phyloP scores from a whole-genome alignment of 2,797 vertebrate genomes.

The Pteropus rufus region DNA sequence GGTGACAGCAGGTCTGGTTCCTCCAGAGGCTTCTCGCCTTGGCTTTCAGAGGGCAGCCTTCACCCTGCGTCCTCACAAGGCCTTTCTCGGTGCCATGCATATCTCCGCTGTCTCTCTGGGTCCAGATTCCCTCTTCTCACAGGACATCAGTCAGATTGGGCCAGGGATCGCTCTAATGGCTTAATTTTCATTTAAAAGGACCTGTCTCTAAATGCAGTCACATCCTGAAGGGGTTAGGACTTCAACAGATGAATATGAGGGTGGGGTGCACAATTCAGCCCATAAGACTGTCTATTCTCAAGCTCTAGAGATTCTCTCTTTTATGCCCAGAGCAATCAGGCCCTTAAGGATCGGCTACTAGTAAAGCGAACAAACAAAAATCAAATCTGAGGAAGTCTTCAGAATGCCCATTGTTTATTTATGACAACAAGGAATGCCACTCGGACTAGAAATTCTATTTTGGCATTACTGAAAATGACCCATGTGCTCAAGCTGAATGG shows the following conservation, averaged over 20 bases:
- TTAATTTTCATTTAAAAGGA: neutral
- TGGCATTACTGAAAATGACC: neutral
- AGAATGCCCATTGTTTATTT: neutral
- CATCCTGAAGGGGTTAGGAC: neutral
- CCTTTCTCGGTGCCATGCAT: neutral
- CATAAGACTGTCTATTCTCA: neutral
- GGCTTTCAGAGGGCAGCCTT: neutral
- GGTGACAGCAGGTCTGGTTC: neutral
- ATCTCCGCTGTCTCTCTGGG: neutral
- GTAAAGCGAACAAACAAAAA: neutral
- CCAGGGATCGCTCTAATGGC: neutral
- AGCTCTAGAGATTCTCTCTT: neutral
- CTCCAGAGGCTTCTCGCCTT: neutral
- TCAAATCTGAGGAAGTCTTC: neutral
- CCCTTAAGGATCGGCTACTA: neutral
- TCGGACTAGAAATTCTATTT: neutral
- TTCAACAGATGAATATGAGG: neutral
- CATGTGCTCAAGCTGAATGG: too few relatives aligned
- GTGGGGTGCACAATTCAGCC: accelerated
- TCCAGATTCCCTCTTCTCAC: neutral
- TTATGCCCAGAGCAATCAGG: neutral
- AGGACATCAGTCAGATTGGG: neutral
- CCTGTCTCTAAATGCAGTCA: neutral
- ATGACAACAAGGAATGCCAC: neutral
- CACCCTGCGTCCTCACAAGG: neutral